These are phyloP conservation scores for Antrozous pallidus DNA, from an alignment of 2,797 vertebrate genomes.

Conservation along the genomic window DNA sequence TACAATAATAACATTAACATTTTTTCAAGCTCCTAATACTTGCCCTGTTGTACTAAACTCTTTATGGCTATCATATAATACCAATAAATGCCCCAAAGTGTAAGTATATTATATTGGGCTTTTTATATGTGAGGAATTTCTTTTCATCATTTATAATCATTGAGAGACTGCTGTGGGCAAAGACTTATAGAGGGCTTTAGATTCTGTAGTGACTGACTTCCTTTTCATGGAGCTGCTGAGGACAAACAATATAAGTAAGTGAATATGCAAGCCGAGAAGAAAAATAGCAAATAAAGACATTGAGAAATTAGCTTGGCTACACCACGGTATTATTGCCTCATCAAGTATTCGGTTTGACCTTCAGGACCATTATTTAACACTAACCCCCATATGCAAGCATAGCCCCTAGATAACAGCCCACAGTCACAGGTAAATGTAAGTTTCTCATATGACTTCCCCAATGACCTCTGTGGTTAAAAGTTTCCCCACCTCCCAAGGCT, in stretches of 20 bases:
- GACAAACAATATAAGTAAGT: neutral
- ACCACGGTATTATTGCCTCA: neutral
- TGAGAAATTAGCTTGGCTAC: neutral
- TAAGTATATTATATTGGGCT: neutral
- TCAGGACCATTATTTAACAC: neutral
- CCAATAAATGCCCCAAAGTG: neutral
- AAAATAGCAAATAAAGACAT: neutral
- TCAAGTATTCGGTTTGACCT: neutral
- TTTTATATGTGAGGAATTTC: neutral
- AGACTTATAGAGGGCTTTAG: neutral
- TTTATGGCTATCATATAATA: neutral
- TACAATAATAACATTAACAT: neutral
- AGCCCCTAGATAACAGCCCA: neutral
- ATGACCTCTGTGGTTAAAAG: neutral
- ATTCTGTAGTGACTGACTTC: neutral
- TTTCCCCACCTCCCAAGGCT: neutral
- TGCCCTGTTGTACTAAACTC: neutral
- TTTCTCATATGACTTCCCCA: neutral
- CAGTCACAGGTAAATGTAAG: neutral
- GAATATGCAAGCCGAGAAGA: neutral
- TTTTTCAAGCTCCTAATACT: neutral
- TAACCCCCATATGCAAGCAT: neutral
- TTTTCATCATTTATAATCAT: neutral
- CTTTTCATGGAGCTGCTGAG: neutral
- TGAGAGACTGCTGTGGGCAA: neutral